Base-by-base conservation (phyloP, 2,888 invertebrate genomes). In the Griposia aprilina region DNA sequence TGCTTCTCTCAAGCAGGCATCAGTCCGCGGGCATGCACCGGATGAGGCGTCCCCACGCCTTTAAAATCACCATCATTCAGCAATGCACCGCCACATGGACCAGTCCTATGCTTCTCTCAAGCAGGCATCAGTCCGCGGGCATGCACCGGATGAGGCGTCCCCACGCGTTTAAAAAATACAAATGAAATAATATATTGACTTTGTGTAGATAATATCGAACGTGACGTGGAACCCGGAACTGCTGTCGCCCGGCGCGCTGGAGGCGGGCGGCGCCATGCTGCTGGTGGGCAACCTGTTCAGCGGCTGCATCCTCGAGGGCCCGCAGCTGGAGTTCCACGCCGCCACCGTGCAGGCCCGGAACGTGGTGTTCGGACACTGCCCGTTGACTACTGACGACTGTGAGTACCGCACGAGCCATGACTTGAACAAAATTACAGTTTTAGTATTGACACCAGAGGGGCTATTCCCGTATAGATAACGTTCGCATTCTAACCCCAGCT, bases 251-350 rank as follows among this genome's bases (percentile, higher is more conserved):
- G 98, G 98, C 86, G 98, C 98, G 90, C 96, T 98, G 87, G 97
- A 98, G 93, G 97, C 98, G 88, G 97, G 97, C 88, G 98, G 98
- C 85, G 98, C 98, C 45, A 97, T 98, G 83, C 96, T 98, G 88
- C 97, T 98, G 85, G 97, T 99, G 82, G 99, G 99, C 69, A 98
- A 98, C 93, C 97, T 98, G 88, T 98, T 98, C 96, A 97, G 97
- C 90, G 99, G 99, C 84, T 99, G 99, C 94, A 97, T 99, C 82
- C 97, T 98, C 89, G 98, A 99, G 96, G 99, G 99, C 0, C 99
- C 99, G n/a, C 98, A 98, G 84, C 97, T 99, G 62, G 97, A 98
- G 90, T 98, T 99, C 94, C 97, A 98, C 92, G 94, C 97, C 30
- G 97, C 97, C 84, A 95, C 97, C 78, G 97, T 98, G 86, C 97